Percentiles rank a stretch among this genome's conserved stretches.
Conservation (phyloP, 92 coral and sea anemone genomes). For the Zoanthus solanderi region DNA sequence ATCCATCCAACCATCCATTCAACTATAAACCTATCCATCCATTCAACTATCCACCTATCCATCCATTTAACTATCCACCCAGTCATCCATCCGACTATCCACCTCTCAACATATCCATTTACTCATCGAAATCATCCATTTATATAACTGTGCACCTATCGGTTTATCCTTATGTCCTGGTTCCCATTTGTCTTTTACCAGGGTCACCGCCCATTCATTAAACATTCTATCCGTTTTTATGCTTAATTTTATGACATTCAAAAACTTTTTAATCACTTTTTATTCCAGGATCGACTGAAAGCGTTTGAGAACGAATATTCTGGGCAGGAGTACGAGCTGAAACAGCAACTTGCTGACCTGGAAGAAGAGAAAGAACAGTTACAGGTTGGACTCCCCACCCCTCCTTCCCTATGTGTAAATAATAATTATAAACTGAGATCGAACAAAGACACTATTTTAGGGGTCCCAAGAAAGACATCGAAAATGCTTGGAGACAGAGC, state of each 20-base stretch:
- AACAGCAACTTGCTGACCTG: slow-evolving; percentile 93
- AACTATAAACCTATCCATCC: not conserved
- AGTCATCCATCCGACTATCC: not conserved
- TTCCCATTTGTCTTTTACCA: no score
- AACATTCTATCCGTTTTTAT: no score
- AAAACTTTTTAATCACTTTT: not conserved
- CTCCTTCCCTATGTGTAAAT: not conserved
- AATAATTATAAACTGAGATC: no score
- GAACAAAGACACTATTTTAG: no score
- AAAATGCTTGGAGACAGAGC: no score
- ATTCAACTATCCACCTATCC: not conserved
- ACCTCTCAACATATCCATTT: no score
- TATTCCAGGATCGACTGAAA: slow-evolving; percentile 74
- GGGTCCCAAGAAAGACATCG: no score
- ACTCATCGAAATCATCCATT: no score
- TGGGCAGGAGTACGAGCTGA: slow-evolving; percentile 82
- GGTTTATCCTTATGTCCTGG: no score
- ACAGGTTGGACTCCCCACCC: slow-evolving; percentile 69
- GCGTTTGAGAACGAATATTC: slow-evolving; percentile 94
- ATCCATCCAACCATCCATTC: not conserved
- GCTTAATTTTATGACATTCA: not conserved
- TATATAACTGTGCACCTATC: no score
- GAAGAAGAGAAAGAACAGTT: slow-evolving; percentile 96
- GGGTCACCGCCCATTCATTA: no score
- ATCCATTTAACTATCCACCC: not conserved